These are phyloP conservation scores for Triplophysa yarkandensis DNA, from an alignment of 2,797 vertebrate species.

Conservation along the genomic window DNA sequence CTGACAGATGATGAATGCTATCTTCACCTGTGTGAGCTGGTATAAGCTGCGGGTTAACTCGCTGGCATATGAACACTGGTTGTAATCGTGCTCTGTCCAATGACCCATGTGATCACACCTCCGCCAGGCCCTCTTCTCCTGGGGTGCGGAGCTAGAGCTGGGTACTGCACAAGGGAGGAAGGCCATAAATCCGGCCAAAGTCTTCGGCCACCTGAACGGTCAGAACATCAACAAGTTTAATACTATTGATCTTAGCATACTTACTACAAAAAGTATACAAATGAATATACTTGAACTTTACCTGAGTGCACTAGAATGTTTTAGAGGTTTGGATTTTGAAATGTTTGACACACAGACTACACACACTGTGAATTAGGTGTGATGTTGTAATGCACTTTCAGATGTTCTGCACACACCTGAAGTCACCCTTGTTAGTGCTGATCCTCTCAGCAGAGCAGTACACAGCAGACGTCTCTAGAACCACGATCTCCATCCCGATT, in stretches of 20 bases:
- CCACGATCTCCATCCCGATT: conserved; percentile 86
- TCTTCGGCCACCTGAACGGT: conserved; percentile 85
- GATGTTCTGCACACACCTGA: conserved; percentile 77
- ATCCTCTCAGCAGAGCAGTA: conserved; percentile 87
- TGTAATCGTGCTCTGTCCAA: conserved; percentile 88
- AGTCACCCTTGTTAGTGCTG: conserved; percentile 90
- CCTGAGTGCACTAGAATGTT: no score
- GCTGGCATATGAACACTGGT: conserved; percentile 84
- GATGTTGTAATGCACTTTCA: no score
- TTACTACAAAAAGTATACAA: no score
- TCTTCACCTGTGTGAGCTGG: conserved; percentile 85
- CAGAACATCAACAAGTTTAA: not conserved
- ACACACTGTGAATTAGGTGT: no score
- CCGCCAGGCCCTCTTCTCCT: conserved; percentile 85
- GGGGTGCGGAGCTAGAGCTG: conserved; percentile 71
- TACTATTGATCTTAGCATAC: no score
- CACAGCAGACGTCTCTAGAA: conserved; percentile 83
- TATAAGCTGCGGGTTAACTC: conserved; percentile 86
- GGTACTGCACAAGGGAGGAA: conserved; percentile 80
- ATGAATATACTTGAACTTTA: no score
- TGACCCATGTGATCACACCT: conserved; percentile 81
- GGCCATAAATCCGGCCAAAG: conserved; percentile 83
- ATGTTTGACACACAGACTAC: no score
- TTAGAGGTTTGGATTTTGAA: not conserved
- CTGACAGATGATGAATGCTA: not conserved